Conservation (phyloP, 2,113 vertebrate genomes). For the Acanthochromis polyacanthus region DNA sequence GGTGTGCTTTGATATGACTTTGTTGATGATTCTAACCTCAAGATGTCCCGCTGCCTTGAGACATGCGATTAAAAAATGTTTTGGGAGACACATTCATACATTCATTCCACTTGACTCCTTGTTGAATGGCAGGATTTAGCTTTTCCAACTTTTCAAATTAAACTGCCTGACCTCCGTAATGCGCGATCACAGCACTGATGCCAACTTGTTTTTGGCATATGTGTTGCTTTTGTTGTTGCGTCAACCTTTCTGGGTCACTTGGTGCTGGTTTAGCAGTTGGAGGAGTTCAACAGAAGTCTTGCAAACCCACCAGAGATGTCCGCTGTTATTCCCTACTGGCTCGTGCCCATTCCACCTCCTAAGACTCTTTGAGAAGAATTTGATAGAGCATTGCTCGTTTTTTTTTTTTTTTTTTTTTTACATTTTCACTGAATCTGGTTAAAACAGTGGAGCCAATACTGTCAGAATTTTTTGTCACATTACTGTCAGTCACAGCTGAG, state of each 20-base stretch:
- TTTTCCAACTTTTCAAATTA: background rate
- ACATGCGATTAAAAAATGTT: constrained; percentile 26
- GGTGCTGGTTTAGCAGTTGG: background rate
- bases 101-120: constrained; percentile 1
- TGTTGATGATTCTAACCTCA: constrained; percentile 50
- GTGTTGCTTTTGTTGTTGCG: background rate
- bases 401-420: too few species aligned
- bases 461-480: too few species aligned
- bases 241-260: constrained; percentile 19
- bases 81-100: background rate
- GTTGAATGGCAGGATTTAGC: constrained; percentile 28
- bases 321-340: constrained; percentile 17
- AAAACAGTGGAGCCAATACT: too few species aligned
- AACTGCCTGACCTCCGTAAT: constrained; percentile 7
- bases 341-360: constrained; percentile 4
- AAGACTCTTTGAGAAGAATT: constrained; percentile 50
- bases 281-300: background rate
- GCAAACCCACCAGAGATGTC: background rate
- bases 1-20: constrained; percentile 65
- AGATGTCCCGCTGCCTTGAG: constrained; percentile 41
- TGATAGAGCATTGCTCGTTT: constrained; percentile 9
- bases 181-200: background rate
- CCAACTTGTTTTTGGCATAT: background rate
- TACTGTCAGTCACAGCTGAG: too few species aligned
- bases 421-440: too few species aligned